Base-by-base conservation (phyloP, 2,113 vertebrate species). In the Lophius piscatorius region DNA sequence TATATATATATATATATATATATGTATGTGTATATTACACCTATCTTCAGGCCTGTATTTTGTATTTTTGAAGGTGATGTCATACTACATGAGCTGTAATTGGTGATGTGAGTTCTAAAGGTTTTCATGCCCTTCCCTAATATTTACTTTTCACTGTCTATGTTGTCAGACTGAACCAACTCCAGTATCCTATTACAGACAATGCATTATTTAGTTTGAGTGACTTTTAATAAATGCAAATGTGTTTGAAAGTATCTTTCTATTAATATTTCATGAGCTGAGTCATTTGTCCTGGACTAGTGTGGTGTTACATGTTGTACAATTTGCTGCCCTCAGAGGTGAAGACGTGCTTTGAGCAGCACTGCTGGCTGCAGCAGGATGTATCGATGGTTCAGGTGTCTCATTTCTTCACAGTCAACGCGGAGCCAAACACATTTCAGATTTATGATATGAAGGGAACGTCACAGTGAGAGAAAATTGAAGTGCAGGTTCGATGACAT, bases 181-280 rank as follows among this genome's bases (percentile, higher is more conserved):
- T 52, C 54, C 38, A 8, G 28, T 28, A 3, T 78, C 62, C 11
- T 13, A 1, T 59, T 70, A n/a, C n/a, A 47, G 67, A 22, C 48
- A 11, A 70, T 83, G 18, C 47, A 77, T 87, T 72, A 83, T 85
- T 85, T 49, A 75, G 28, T 50, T 29, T 1, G 52, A 17, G 63
- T 64, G 51, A 72, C 71, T 80, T 69, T 61, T 70, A 74, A 80
- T 69, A 60, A 74, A 82, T 69, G 51, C 50, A 64, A 67, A 58
- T 47, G 46, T 62, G 16, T 75, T 65, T 68, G 24, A 62, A 62
- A 76, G 59, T 49, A 61, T 61, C 63, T 41, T 56, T 22, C 13
- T 31, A 51, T 83, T 45, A 79, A 85, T 87, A 62, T 81, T 83
- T 81, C 16, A 83, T 59, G 16, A 24, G 38, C 66, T 1, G 17